Conservation (phyloP, 2,888 invertebrate genomes). For the Sarcophaga carnaria region DNA sequence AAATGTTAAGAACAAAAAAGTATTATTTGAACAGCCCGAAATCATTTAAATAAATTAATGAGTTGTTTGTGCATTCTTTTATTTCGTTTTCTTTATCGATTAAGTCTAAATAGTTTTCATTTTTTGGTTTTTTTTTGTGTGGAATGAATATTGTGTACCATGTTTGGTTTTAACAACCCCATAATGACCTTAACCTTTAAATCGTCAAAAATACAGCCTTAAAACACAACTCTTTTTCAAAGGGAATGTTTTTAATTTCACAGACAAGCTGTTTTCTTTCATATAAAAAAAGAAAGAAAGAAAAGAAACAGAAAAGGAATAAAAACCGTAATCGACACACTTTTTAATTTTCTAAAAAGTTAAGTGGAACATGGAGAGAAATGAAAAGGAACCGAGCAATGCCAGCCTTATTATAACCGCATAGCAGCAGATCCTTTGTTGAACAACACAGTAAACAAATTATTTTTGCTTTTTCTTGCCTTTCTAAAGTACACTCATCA, state of each 20-base stretch:
- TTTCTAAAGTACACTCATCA: neutral
- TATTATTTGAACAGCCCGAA: too few species aligned
- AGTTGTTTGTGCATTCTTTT: too few species aligned
- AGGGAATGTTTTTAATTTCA: neutral
- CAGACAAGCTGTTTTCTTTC: slow-evolving; percentile 15
- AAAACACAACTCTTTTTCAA: neutral
- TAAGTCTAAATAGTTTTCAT: neutral
- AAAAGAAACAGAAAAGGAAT: neutral
- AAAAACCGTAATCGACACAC: slow-evolving; percentile 27
- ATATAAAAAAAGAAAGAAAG: neutral
- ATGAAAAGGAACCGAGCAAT: neutral
- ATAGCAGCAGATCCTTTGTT: slow-evolving; percentile 31
- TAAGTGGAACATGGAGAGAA: slow-evolving; percentile 10
- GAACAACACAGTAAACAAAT: neutral
- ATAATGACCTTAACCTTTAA: slow-evolving; percentile 53
- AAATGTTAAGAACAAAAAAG: too few species aligned
- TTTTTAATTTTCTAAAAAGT: slow-evolving; percentile 58
- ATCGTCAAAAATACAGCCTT: neutral
- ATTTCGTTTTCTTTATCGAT: neutral
- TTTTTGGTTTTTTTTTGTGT: too few species aligned
- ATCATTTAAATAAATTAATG: too few species aligned
- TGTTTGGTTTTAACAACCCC: too few species aligned
- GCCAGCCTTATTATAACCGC: neutral
- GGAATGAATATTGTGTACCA: too few species aligned
- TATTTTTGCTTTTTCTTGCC: neutral